A percentile compares a stretch with the other conserved stretches of the same genome.
Evolutionary conservation across 2,797 vertebrate genomes (phyloP).

Genomic region (Sebastolobus alascanus): DNA sequence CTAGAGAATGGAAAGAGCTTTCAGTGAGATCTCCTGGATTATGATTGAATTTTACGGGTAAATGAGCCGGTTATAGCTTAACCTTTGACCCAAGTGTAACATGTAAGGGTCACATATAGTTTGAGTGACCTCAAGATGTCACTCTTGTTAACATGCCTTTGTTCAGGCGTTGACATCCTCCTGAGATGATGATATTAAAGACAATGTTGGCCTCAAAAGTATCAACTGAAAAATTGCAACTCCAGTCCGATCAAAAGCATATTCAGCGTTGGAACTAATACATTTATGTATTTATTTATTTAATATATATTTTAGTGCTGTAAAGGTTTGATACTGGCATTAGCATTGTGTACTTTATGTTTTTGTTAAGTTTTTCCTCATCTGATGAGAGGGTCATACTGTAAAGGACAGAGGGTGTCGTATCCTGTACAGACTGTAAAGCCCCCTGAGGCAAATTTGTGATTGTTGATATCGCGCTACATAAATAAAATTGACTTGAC

Average conservation of each 20-base stretch:
- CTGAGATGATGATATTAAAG: slow-evolving; percentile 7
- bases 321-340: background rate
- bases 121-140: slow-evolving; percentile 2
- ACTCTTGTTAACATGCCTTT: background rate
- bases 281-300: background rate
- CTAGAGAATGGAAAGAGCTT: slow-evolving; percentile 45
- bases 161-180: background rate
- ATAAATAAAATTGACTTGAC: too few relatives aligned
- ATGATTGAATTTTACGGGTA: background rate
- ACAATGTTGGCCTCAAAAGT: background rate
- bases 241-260: background rate
- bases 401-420: too few relatives aligned
- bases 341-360: background rate
- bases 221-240: background rate
- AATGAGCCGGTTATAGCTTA: slow-evolving; percentile 7
- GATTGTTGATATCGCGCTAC: too few relatives aligned
- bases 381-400: too few relatives aligned
- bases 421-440: too few relatives aligned
- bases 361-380: background rate
- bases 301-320: too few relatives aligned
- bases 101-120: background rate
- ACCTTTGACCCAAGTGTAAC: background rate
- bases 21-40: slow-evolving; percentile 1
- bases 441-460: too few relatives aligned
- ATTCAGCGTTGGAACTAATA: background rate